These are phyloP conservation scores for Herpailurus yagouaroundi DNA, from an alignment of 2,113 vertebrate genomes.

Conservation along the genomic window DNA sequence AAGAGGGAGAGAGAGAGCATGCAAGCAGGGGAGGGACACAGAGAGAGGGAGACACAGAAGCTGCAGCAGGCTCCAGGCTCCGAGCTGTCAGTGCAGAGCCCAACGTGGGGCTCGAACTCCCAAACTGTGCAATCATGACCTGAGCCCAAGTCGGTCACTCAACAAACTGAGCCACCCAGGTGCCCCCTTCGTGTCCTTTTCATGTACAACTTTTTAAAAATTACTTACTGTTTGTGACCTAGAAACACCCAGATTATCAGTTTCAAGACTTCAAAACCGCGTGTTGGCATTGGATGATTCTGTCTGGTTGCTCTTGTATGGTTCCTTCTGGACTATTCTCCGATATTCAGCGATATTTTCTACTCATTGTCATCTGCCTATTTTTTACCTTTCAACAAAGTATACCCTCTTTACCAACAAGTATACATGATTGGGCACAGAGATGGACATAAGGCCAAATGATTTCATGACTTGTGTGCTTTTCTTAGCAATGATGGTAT, in stretches of 20 bases:
- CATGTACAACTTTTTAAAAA: rapidly evolving
- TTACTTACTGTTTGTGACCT: neutral
- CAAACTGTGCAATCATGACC: no score
- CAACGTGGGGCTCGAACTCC: no score
- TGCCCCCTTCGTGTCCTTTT: neutral
- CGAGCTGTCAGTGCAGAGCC: neutral
- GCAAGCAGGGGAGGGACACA: no score
- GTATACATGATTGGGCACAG: rapidly evolving
- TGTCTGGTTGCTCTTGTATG: neutral
- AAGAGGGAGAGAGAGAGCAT: no score
- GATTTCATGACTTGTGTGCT: neutral
- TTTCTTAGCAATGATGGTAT: neutral
- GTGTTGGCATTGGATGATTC: rapidly evolving
- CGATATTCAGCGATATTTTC: neutral
- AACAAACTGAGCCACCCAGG: no score
- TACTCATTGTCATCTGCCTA: neutral
- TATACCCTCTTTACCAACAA: neutral
- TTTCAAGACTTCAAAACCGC: neutral
- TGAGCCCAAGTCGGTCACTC: no score
- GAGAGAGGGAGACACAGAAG: no score
- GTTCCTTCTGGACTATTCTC: neutral
- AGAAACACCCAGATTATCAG: no score
- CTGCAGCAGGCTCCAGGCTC: no score
- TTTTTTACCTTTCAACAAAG: neutral
- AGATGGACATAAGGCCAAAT: neutral